phyloP scores from a whole-genome alignment of 2,113 vertebrate genomes.

The Cryptomyrus ogoouensis region DNA sequence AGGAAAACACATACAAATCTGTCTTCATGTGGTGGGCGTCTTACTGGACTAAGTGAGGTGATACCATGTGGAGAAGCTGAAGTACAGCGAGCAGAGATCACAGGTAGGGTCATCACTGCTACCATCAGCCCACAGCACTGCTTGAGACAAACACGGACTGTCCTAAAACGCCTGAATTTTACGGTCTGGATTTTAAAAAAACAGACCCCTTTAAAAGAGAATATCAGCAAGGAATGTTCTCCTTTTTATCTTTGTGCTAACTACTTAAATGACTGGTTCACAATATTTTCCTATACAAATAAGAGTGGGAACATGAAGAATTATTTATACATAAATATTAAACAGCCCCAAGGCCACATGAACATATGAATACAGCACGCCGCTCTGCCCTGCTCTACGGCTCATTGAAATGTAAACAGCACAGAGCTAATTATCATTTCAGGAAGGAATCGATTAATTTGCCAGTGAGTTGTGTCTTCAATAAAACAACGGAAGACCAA shows the following conservation, averaged over 20 bases:
- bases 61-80: background rate
- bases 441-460: background rate
- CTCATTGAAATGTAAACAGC: conserved; percentile 7
- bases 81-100: background rate
- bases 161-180: background rate
- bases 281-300: conserved; percentile 20
- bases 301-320: background rate
- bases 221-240: conserved; percentile 9
- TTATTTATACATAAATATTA: conserved; percentile 19
- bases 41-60: background rate
- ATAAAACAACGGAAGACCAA: background rate
- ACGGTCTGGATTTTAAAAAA: background rate
- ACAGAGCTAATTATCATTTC: background rate
- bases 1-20: background rate
- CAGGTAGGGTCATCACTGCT: background rate
- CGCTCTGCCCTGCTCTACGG: background rate
- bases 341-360: conserved; percentile 10
- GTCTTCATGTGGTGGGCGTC: background rate
- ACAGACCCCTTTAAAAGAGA: background rate
- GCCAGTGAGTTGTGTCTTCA: background rate
- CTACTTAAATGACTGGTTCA: conserved; percentile 9
- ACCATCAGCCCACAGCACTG: background rate
- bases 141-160: background rate
- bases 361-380: background rate
- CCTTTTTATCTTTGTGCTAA: background rate